Conservation (phyloP, 2,797 vertebrate genomes). For the Melanotaenia boesemani region DNA sequence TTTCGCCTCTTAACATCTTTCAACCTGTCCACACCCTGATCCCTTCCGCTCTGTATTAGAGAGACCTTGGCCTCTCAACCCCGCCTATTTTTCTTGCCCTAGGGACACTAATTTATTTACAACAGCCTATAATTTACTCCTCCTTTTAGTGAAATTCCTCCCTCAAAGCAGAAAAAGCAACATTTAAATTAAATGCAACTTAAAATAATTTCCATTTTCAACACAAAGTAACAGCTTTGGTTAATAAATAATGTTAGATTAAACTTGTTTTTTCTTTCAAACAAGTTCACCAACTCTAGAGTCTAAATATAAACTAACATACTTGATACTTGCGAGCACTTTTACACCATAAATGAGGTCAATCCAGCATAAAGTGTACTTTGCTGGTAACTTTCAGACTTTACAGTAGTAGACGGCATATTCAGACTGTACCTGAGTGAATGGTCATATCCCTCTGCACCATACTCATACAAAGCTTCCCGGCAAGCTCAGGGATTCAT, state of each 20-base stretch:
- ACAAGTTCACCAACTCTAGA: neutral
- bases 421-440: conserved; percentile 75
- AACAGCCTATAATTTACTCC: neutral
- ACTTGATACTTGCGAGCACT: neutral
- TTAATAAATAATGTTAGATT: neutral
- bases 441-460: conserved; percentile 80
- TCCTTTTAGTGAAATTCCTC: neutral
- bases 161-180: neutral
- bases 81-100: conserved; percentile 14
- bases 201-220: neutral
- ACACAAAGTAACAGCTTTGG: no score
- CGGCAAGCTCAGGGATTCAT: conserved; percentile 62
- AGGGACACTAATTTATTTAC: conserved; percentile 11
- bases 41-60: neutral
- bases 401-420: neutral
- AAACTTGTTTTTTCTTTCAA: conserved; percentile 2
- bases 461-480: conserved; percentile 58
- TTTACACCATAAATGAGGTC: conserved; percentile 7
- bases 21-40: neutral
- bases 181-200: neutral
- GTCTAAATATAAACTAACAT: neutral
- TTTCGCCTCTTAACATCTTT: conserved; percentile 10
- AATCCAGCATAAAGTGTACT: conserved; percentile 1
- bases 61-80: conserved; percentile 1
- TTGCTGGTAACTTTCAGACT: neutral